A percentile compares a stretch with the other conserved stretches of the same genome.
Conservation (phyloP, 2,113 vertebrate genomes). For the Phyllostomus hastatus region DNA sequence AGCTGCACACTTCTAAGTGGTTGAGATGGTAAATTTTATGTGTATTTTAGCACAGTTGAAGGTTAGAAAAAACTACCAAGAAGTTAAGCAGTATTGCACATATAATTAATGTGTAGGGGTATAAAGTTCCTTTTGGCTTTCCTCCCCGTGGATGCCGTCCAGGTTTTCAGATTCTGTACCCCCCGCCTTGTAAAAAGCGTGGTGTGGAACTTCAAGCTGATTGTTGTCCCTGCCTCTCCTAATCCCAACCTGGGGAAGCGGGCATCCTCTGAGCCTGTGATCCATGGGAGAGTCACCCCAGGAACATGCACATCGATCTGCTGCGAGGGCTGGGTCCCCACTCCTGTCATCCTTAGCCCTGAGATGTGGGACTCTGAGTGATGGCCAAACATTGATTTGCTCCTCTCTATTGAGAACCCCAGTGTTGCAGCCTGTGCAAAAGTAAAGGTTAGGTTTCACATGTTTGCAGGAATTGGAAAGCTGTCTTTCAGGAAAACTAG, state of each 20-base stretch:
- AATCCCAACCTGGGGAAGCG: no score
- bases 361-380: not conserved
- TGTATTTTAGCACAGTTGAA: not conserved
- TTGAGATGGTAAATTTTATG: not conserved
- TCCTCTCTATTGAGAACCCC: constrained; percentile 9
- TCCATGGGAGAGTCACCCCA: not conserved
- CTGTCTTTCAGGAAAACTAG: constrained; percentile 20
- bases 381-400: not conserved
- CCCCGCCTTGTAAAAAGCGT: accelerated
- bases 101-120: not conserved
- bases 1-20: not conserved
- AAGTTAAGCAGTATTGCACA: not conserved
- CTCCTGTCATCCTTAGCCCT: not conserved
- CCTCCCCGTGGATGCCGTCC: accelerated
- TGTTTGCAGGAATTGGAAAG: constrained; percentile 12
- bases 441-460: constrained; percentile 10
- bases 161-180: not conserved
- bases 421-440: not conserved
- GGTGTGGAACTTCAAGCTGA: not conserved
- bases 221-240: not conserved
- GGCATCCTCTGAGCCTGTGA: not conserved
- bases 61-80: not conserved
- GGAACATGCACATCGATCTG: not conserved
- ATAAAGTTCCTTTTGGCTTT: not conserved
- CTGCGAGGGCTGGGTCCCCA: not conserved